phyloP scores from a whole-genome alignment of 2,888 invertebrate species.

The Galerucella nymphaeae region DNA sequence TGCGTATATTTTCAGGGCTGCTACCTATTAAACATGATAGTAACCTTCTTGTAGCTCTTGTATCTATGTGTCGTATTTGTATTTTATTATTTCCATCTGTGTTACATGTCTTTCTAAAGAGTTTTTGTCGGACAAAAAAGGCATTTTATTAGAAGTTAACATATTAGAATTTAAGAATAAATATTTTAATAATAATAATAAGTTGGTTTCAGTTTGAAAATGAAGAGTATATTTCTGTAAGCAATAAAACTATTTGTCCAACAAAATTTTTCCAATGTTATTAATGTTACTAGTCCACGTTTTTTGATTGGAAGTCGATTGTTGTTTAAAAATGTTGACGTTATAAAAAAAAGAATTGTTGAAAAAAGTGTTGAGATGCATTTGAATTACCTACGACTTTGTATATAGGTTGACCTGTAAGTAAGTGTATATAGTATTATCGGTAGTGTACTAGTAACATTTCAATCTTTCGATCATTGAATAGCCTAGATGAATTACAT shows the following conservation, averaged over 20 bases:
- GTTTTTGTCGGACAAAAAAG: conserved; percentile 7
- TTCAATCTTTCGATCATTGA: conserved; percentile 15
- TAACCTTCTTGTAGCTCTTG: neutral
- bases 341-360: conserved; percentile 25
- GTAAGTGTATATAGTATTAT: conserved; percentile 45
- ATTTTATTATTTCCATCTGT: neutral
- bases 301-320: conserved; percentile 25
- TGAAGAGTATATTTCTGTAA: conserved; percentile 17
- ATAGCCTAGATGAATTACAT: too few species aligned
- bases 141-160: neutral
- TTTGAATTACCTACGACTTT: conserved; percentile 29
- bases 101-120: neutral
- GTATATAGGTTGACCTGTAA: conserved; percentile 47
- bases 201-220: conserved; percentile 4
- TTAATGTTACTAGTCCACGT: conserved; percentile 46
- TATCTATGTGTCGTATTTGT: neutral
- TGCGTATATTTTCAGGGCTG: neutral
- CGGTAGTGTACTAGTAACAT: conserved; percentile 55
- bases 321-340: conserved; percentile 30
- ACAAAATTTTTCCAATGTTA: conserved; percentile 26
- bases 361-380: conserved; percentile 21
- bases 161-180: neutral
- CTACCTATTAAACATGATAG: neutral
- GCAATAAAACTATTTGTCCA: conserved; percentile 32
- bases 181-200: neutral